A percentile compares a stretch with the other conserved stretches of the same genome.
phyloP scores from a whole-genome alignment of 2,888 invertebrate species.

The Petrolisthes cinctipes region DNA sequence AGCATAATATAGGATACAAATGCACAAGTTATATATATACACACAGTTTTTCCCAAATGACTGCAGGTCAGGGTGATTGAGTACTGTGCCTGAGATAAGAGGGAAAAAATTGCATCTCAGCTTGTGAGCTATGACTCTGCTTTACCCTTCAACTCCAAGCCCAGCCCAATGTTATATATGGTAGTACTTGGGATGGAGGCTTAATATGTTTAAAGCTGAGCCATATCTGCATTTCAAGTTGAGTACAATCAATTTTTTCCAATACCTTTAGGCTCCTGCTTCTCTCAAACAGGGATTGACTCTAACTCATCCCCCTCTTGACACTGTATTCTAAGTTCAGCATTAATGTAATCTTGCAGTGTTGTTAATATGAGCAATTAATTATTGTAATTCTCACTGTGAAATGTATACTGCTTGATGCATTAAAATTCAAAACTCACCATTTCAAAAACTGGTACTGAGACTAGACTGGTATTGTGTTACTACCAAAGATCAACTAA shows the following conservation, averaged over 20 bases:
- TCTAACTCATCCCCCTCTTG: not conserved
- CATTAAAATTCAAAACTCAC: conserved; percentile 18
- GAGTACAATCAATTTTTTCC: no score
- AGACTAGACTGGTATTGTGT: conserved; percentile 52
- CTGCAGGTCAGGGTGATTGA: no score
- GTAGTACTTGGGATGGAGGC: no score
- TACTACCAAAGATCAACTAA: conserved; percentile 18
- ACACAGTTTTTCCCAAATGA: not conserved
- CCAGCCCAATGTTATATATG: no score
- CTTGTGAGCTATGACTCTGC: not conserved
- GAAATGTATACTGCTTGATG: not conserved
- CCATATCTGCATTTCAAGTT: no score
- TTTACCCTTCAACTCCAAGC: no score
- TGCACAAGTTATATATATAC: conserved; percentile 53
- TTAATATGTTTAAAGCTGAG: no score
- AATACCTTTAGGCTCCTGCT: no score
- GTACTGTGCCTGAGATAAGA: no score
- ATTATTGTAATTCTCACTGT: not conserved
- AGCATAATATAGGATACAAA: conserved; percentile 51
- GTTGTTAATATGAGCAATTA: not conserved
- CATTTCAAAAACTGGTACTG: conserved; percentile 34
- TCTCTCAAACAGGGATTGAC: no score
- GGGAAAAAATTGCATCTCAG: no score
- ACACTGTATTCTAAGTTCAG: conserved; percentile 14
- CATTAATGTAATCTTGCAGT: not conserved